Base-by-base conservation (phyloP, 2,888 invertebrate genomes). In the Nasonia oneida region DNA sequence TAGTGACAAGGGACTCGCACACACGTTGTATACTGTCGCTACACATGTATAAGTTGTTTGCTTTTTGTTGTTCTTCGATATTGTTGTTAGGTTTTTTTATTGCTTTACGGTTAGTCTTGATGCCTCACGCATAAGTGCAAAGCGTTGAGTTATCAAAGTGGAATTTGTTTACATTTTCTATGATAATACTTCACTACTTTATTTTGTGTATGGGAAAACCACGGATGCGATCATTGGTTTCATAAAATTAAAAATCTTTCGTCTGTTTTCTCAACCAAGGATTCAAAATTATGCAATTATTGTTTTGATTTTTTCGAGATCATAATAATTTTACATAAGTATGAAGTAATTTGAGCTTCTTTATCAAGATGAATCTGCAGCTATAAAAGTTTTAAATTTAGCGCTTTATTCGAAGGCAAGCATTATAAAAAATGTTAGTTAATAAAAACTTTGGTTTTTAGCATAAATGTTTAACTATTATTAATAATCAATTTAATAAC, bases 1-100 rank as follows among this genome's bases (percentile, higher is more conserved):
- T 67, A 53, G 75, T 53, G 76, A 76, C 57, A 76, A 76, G 76
- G 37, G n/a, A 50, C 8, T 73, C n/a, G n/a, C 39, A 12, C 47
- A 64, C 33, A 2, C 37, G n/a, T 8, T 71, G 3, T n/a, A 14
- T 39, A 39, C 6, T 14, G 18, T 71, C n/a, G n/a, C 23, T 73
- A 15, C 12, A 39, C 3, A 37, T 37, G 37, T 10, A 39, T 14
- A 18, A 18, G 71, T 42, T n/a, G 42, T 73, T 47, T 23, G 23
- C 1, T 23, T 23, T 39, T 42, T 42, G 71, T 10, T 42, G 10
- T 14, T 6, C 8, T 29, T 14, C 15, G 14, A 14, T 37, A 15
- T 15, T 70, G 37, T 70, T 33, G 33, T 33, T 70, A 39, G 67
- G 3, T 23, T 18, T 47, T 53, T n/a, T 61, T 1, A 23, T 33